These are phyloP conservation scores for Entomobrya proxima DNA, from an alignment of 2,888 invertebrate genomes.

Conservation along the genomic window DNA sequence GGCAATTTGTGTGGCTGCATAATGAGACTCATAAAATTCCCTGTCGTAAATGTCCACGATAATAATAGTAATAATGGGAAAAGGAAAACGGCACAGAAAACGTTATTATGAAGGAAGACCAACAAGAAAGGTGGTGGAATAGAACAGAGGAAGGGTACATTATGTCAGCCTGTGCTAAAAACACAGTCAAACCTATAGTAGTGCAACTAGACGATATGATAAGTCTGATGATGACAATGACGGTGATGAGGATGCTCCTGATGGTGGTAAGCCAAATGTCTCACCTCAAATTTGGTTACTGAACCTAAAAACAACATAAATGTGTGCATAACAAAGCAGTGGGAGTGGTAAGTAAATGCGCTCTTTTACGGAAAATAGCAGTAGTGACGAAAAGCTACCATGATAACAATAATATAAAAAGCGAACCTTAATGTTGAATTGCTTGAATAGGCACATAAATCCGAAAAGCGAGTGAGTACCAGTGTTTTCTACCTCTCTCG, in stretches of 20 bases:
- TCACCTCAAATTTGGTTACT: conserved; percentile 61
- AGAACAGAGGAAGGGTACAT: conserved; percentile 19
- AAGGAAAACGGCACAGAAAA: conserved; percentile 39
- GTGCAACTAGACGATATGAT: background rate
- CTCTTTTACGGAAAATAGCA: background rate
- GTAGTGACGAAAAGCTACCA: conserved; percentile 18
- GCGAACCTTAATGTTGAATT: background rate
- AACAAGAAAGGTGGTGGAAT: background rate
- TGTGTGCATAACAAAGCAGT: background rate
- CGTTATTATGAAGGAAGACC: conserved; percentile 51
- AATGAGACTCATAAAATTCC: conserved; percentile 63
- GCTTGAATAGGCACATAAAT: conserved; percentile 56
- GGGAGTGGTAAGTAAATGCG: background rate
- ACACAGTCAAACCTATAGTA: background rate
- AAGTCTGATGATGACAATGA: conserved; percentile 5
- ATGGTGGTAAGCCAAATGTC: conserved; percentile 53
- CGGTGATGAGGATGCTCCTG: background rate
- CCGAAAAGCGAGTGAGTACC: background rate
- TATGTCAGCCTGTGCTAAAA: background rate
- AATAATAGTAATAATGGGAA: conserved; percentile 62
- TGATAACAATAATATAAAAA: background rate
- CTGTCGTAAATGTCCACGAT: conserved; percentile 63
- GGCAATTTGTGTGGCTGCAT: conserved; percentile 55
- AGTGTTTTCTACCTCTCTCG: conserved; percentile 28
- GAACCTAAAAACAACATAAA: conserved; percentile 25